Percentiles rank a stretch among this genome's conserved stretches.
phyloP scores from a whole-genome alignment of 2,888 invertebrate genomes.

The Rhamphomyia laevipes region DNA sequence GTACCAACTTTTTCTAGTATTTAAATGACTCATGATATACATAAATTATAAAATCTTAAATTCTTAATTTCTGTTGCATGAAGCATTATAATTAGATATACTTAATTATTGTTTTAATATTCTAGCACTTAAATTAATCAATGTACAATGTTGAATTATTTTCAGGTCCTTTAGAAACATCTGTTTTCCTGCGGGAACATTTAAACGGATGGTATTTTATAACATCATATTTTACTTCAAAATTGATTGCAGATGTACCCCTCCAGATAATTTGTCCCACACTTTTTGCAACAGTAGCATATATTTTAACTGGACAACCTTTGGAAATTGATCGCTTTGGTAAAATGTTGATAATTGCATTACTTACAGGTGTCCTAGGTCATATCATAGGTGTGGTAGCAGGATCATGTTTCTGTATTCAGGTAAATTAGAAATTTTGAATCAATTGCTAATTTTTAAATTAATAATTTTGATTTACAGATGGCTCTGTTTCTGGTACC shows the following conservation, averaged over 20 bases:
- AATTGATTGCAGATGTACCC: constrained; percentile 66
- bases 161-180: constrained; percentile 67
- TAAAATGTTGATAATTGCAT: constrained; percentile 48
- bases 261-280: constrained; percentile 65
- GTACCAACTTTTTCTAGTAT: too few relatives aligned
- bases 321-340: constrained; percentile 20
- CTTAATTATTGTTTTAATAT: too few relatives aligned
- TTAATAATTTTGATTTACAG: constrained; percentile 37
- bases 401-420: constrained; percentile 57
- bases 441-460: background rate
- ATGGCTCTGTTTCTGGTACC: constrained; percentile 69
- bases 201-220: constrained; percentile 83
- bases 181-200: constrained; percentile 66
- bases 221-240: constrained; percentile 67
- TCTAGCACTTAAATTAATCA: too few relatives aligned
- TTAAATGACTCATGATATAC: too few relatives aligned
- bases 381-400: constrained; percentile 65
- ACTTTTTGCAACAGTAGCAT: constrained; percentile 57
- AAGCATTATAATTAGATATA: too few relatives aligned
- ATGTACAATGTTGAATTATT: too few relatives aligned
- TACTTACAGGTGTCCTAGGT: constrained; percentile 57
- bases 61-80: too few relatives aligned
- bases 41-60: too few relatives aligned
- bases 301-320: constrained; percentile 64
- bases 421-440: constrained; percentile 41